Evolutionary conservation across 1,140 invertebrate genomes (phyloP).

Genomic region (Orussus abietinus): DNA sequence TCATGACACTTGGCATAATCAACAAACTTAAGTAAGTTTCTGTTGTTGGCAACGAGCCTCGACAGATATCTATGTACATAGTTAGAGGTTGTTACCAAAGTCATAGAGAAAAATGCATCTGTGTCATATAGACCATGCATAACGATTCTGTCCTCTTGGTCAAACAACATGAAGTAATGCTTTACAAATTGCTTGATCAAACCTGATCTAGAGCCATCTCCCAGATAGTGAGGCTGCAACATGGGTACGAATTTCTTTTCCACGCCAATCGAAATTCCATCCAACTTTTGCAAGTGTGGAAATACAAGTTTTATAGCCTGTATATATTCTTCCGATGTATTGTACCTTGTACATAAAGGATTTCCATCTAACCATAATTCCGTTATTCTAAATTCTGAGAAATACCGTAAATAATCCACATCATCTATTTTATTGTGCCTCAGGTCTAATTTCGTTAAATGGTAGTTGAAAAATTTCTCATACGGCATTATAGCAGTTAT

Average conservation of each 20-base stretch:
- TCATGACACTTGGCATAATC: conserved; percentile 51
- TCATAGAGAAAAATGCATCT: conserved; percentile 47
- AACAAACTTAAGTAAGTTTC: conserved; percentile 48
- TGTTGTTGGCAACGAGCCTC: conserved; percentile 37
- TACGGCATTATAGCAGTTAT: conserved; percentile 28
- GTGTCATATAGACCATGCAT: conserved; percentile 48
- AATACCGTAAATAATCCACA: conserved; percentile 37
- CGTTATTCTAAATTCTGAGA: conserved; percentile 43
- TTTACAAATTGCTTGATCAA: conserved; percentile 46
- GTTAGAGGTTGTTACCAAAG: conserved; percentile 35
- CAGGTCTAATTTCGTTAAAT: conserved; percentile 39
- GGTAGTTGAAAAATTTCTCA: conserved; percentile 40
- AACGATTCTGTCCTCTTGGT: conserved; percentile 43
- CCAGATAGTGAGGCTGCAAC: conserved; percentile 32
- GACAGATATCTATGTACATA: conserved; percentile 37
- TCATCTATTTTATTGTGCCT: conserved; percentile 40
- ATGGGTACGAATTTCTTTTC: conserved; percentile 35
- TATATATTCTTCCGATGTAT: conserved; percentile 36
- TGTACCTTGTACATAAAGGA: conserved; percentile 40
- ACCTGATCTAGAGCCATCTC: conserved; percentile 26
- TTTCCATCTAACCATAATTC: conserved; percentile 49
- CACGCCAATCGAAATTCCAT: conserved; percentile 40
- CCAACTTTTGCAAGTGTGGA: conserved; percentile 41
- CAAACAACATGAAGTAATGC: conserved; percentile 48
- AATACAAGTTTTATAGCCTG: conserved; percentile 36